Percentiles rank a stretch among this genome's conserved stretches.
Evolutionary conservation across 2,113 vertebrate genomes (phyloP).

Genomic region (Elgaria multicarinata): DNA sequence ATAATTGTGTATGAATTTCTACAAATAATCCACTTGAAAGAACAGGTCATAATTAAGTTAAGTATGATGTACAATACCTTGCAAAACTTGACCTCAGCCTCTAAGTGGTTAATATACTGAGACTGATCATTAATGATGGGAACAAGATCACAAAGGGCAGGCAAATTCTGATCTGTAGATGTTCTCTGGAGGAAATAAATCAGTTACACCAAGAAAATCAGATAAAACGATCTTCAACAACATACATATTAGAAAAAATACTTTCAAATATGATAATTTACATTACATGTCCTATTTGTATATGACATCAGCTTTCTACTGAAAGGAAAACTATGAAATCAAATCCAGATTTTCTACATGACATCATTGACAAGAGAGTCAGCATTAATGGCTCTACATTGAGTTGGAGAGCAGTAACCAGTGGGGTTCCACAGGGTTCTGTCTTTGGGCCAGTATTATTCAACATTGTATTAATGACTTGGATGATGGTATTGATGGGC

Average conservation of each 20-base stretch:
- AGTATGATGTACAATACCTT: constrained; percentile 78
- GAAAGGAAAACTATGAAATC: not conserved
- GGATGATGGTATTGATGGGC: too few species aligned
- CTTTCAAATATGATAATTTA: not conserved
- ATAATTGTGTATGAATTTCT: not conserved
- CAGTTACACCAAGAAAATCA: constrained; percentile 21
- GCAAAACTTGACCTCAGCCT: constrained; percentile 94
- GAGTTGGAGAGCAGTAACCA: too few species aligned
- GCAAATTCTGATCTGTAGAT: constrained; percentile 56
- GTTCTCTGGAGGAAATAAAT: constrained; percentile 64
- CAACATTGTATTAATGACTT: too few species aligned
- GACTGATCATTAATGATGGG: constrained; percentile 89
- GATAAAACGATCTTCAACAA: constrained; percentile 3
- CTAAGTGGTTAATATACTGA: constrained; percentile 93
- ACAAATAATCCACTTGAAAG: not conserved
- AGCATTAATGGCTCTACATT: too few species aligned
- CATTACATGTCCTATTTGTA: not conserved
- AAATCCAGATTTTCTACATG: not conserved
- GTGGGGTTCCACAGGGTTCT: too few species aligned
- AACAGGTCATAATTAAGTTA: not conserved
- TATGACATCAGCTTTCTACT: not conserved
- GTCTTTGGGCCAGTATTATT: too few species aligned
- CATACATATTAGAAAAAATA: not conserved
- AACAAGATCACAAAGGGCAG: constrained; percentile 83
- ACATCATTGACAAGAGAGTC: not conserved